Evolutionary conservation across 2,797 vertebrate genomes (phyloP), one percentile per base, ranked within the genome.

Genomic region (Syncerus caffer): DNA sequence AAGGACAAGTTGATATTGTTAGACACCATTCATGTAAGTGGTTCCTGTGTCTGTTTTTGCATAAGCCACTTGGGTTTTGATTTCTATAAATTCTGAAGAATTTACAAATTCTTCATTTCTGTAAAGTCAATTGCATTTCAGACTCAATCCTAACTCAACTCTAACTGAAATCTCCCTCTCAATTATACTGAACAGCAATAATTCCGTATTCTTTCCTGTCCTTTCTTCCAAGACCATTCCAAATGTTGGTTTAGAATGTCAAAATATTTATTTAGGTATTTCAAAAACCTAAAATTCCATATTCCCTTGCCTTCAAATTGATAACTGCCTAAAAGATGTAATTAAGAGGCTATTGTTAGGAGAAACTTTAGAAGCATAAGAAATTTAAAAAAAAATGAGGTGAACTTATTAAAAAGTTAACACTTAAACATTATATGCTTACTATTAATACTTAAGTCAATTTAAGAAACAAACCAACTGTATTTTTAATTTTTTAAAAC

Each of bases 401-500:
- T 83, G 25, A 89, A 85, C 16, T 76, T 93, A 64, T 58, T 53
- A 78, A 55, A 92, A 92, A 93, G 62, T n/a, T 79, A 93, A 85
- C 80, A 95, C 57, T 96, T 86, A 93, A 87, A 97, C 51, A 79
- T 1, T 64, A 64, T 50, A 89, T 67, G 84, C 53, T 97, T 53
- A 85, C 60, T 15, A 89, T 94, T 74, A 60, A 60, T 60, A 29
- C 27, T 95, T 76, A 91, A 60, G 50, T 93, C 85, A 90, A 94
- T 53, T 94, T 87, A 97, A 85, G 64, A 62, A 96, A 92, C 50
- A 90, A 87, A 87, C 23, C 45, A 94, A 64, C 34, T 55, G 78
- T 76, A 84, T 64, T 92, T 95, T 92, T 83, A 88, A 74, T 74
- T 96, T 96, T 95, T 96, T 58, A 51, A 97, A 96, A 85, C 92